Percentiles rank a stretch among this genome's conserved stretches.
Conservation (phyloP, 1,140 invertebrate genomes). For the Drosophila kohkoa region DNA sequence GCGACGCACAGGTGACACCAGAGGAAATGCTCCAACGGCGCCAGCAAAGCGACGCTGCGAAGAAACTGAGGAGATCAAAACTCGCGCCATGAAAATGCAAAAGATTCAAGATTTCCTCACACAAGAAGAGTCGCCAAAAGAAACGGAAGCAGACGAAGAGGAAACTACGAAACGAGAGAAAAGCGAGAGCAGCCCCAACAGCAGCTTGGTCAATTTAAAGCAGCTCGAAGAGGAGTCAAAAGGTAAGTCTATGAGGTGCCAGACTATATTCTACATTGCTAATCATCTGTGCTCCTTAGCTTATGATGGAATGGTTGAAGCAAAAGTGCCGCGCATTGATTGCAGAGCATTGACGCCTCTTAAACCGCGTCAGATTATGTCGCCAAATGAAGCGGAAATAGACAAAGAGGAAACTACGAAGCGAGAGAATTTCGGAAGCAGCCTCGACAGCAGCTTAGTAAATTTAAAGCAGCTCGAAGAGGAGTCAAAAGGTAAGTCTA, state of each 20-base stretch:
- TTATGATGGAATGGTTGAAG: constrained; percentile 53
- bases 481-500: constrained; percentile 57
- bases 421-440: too few species aligned
- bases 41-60: constrained; percentile 59
- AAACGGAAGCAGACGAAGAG: constrained; percentile 17
- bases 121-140: constrained; percentile 52
- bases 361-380: constrained; percentile 36
- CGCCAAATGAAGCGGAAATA: too few species aligned
- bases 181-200: constrained; percentile 11
- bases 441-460: too few species aligned
- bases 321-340: constrained; percentile 43
- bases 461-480: constrained; percentile 52
- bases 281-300: constrained; percentile 27
- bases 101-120: constrained; percentile 78
- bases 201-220: constrained; percentile 57
- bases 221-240: constrained; percentile 53
- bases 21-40: constrained; percentile 45
- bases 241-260: constrained; percentile 23
- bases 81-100: constrained; percentile 68
- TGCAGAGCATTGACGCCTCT: constrained; percentile 59
- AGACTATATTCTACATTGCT: background rate
- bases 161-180: background rate
- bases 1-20: constrained; percentile 75
- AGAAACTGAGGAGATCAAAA: constrained; percentile 58
- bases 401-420: too few species aligned